Base-by-base conservation (phyloP, 64 coral and sea anemone genomes). In the Acropora yongei region DNA sequence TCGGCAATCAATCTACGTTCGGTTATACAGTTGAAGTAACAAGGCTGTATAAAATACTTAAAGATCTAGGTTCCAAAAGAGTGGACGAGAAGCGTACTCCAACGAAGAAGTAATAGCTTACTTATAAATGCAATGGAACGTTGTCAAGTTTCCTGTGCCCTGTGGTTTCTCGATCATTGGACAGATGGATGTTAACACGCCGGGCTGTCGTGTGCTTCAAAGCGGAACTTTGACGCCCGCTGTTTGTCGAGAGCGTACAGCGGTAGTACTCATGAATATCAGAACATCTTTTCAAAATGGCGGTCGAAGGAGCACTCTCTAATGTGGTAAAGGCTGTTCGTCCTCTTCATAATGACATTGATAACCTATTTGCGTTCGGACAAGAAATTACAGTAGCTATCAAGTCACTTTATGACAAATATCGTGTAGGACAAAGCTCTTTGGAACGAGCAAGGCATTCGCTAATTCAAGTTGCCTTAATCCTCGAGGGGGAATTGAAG, bases 401-500 rank as follows among this genome's bases (percentile, higher is more conserved):
- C 51, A 9, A 5, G 5, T 55, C 51, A 44, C 40, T 75, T 75
- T 44, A 8, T 10, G 77, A 80, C 67, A 90, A 79, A 80, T 14
- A 90, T 49, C 60, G 76, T 68, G 30, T 17, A 48, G 77, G 88
- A 46, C 88, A 90, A 79, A 80, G 8, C 79, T 79, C 76, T 47
- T 80, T 90, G 65, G 58, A n/a, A 80, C 40, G 48, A 68, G 88
- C 79, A 12, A 13, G 50, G 61, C 5, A 60, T 45, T 49, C 51
- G 5, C 0, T 5, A 55, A 55, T 55, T 55, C 51, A 5, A 55
- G 51, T 9, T 6, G 5, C 51, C 5, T 5, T 77, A 69, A 47
- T 93, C 16, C 74, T 93, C n/a, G 91, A 76, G 50, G 44, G 48
- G 30, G 91, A 88, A 57, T 18, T 88, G 0, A 79, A 71, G 67